Evolutionary conservation across 2,113 vertebrate species (phyloP).

Genomic region (Oreochromis spilurus): DNA sequence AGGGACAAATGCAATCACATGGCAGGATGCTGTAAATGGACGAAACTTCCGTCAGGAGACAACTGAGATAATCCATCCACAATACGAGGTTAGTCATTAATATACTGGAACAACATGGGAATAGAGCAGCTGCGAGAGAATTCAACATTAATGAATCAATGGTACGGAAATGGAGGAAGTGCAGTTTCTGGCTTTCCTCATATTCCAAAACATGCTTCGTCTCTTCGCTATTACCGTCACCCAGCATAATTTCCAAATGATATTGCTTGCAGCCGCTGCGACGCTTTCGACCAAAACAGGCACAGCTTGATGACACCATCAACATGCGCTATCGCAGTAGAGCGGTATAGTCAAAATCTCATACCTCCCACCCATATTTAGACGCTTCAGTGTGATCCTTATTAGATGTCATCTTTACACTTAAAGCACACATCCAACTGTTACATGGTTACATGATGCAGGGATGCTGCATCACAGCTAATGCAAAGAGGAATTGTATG

Average conservation of each 20-base stretch:
- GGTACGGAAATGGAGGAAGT: no score
- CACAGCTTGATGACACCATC: background rate
- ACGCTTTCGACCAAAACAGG: background rate
- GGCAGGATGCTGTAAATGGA: no score
- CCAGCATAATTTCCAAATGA: accelerated
- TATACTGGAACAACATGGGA: no score
- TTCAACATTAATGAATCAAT: no score
- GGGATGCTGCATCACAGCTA: background rate
- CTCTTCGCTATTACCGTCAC: background rate
- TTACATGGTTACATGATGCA: background rate
- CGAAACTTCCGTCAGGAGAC: no score
- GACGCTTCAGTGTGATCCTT: accelerated
- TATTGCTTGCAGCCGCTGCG: background rate
- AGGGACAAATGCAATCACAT: no score
- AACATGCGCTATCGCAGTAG: accelerated
- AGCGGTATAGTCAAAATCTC: background rate
- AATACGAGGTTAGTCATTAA: no score
- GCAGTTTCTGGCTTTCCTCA: no score
- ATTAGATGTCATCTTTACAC: background rate
- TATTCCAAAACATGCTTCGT: no score
- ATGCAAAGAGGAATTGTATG: accelerated
- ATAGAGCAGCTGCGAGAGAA: no score
- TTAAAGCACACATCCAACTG: background rate
- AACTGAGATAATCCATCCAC: no score
- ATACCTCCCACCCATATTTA: background rate